These are phyloP conservation scores for Cephus nigrinus DNA, from an alignment of 2,888 invertebrate species.

Conservation along the genomic window DNA sequence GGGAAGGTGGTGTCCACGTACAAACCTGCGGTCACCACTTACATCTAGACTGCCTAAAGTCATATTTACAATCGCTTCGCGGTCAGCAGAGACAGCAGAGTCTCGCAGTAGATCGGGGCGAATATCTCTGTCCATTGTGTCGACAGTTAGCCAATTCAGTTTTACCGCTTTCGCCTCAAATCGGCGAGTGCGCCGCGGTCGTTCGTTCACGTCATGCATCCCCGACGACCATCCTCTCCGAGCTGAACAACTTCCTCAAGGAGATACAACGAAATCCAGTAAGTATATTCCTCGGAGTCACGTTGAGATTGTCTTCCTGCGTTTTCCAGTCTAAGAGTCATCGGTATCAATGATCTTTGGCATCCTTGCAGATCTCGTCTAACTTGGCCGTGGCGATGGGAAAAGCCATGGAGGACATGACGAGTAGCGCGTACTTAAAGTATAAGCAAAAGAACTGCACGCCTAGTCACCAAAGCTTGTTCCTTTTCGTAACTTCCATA, in stretches of 20 bases:
- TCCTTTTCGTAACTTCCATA: conserved; percentile 89
- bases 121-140: conserved; percentile 95
- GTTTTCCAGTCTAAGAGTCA: background rate
- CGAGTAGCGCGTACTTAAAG: conserved; percentile 85
- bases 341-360: conserved; percentile 6
- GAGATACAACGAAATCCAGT: conserved; percentile 77
- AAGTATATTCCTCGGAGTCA: conserved; percentile 46
- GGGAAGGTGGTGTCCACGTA: conserved; percentile 93
- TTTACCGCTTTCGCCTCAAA: conserved; percentile 82
- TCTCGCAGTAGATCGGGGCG: conserved; percentile 81
- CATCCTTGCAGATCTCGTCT: conserved; percentile 71
- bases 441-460: conserved; percentile 78
- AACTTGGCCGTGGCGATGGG: conserved; percentile 89
- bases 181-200: conserved; percentile 75
- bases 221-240: conserved; percentile 67
- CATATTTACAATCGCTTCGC: conserved; percentile 88
- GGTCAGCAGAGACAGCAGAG: conserved; percentile 82
- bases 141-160: conserved; percentile 92
- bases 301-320: background rate
- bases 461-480: conserved; percentile 79
- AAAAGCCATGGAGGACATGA: conserved; percentile 95
- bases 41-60: conserved; percentile 92
- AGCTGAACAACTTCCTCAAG: conserved; percentile 73
- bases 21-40: conserved; percentile 98
- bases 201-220: conserved; percentile 71